These are phyloP conservation scores for Saguinus midas DNA, from an alignment of 2,113 vertebrate species.

Conservation along the genomic window DNA sequence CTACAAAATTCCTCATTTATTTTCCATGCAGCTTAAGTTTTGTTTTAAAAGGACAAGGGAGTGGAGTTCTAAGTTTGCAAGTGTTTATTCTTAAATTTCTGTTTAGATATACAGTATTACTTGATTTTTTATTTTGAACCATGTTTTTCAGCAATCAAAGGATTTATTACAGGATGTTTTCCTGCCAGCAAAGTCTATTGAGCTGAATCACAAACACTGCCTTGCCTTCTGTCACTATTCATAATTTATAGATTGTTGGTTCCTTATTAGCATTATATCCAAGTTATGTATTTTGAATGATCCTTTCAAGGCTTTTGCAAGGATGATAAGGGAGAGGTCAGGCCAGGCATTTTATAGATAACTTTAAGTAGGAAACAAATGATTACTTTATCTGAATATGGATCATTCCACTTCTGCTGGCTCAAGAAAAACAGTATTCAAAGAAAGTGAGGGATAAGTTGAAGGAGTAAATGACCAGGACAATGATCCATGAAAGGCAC, in stretches of 20 bases:
- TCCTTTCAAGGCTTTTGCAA: slow-evolving; percentile 49
- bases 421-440: not conserved
- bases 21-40: not conserved
- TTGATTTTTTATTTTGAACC: slow-evolving; percentile 39
- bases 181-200: slow-evolving; percentile 51
- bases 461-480: not conserved
- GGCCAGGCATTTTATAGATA: not conserved
- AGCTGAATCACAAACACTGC: slow-evolving; percentile 43
- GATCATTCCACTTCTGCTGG: not conserved
- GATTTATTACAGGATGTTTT: slow-evolving; percentile 64
- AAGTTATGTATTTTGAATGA: slow-evolving; percentile 45
- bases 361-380: slow-evolving; percentile 29
- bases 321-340: not conserved
- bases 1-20: not conserved
- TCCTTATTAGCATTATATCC: slow-evolving; percentile 45
- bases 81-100: not conserved
- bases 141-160: slow-evolving; percentile 57
- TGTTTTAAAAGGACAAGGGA: not conserved
- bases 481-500: not conserved
- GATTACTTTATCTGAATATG: not conserved
- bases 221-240: slow-evolving; percentile 60
- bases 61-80: not conserved
- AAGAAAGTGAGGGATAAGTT: not conserved
- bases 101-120: not conserved
- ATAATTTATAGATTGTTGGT: slow-evolving; percentile 64